Evolutionary conservation across 2,113 vertebrate species (phyloP), one percentile per base, ranked within the genome.

Genomic region (Corythoichthys haematopterus): DNA sequence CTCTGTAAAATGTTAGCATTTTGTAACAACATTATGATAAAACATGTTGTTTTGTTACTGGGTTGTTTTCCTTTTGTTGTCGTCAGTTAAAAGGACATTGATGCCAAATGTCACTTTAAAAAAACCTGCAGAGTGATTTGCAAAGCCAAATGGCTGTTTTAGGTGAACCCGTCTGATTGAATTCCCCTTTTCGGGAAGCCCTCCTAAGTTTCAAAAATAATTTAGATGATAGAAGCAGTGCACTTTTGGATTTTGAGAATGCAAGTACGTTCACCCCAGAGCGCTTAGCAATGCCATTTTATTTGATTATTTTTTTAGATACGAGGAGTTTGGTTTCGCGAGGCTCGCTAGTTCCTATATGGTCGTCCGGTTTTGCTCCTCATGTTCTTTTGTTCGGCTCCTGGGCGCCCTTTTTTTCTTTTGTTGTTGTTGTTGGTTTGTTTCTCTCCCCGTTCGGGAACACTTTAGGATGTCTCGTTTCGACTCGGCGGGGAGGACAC

Each of bases 361-460:
- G 71, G 80, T 83, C 74, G 85, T 84, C 78, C 7, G 15, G 72
- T 72, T 68, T 65, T 56, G 40, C 82, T 64, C 71, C 6, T 43
- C 40, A 43, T 43, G 81, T 83, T 72, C 69, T 78, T 87, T 83
- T 80, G 64, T 86, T 79, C 82, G 72, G 70, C 81, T 80, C 16
- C 16, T 55, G 3, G 6, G 52, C 20, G 20, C 52, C 52, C 66
- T 78, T 72, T 77, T 75, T 79, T 84, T 80, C 63, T 74, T 85
- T 68, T 51, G 84, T 73, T 83, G 64, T 80, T 60, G 81, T 81
- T 84, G 20, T 85, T 86, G 73, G 74, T 86, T 86, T 72, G 82
- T 75, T 71, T 76, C 70, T 83, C 79, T 75, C 80, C 75, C 72
- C 62, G 52, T 75, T 80, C 63, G 78, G 71, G 84, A 80, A 83